These are phyloP conservation scores for Anadara kagoshimensis DNA, from an alignment of 1,140 invertebrate species.

Conservation along the genomic window DNA sequence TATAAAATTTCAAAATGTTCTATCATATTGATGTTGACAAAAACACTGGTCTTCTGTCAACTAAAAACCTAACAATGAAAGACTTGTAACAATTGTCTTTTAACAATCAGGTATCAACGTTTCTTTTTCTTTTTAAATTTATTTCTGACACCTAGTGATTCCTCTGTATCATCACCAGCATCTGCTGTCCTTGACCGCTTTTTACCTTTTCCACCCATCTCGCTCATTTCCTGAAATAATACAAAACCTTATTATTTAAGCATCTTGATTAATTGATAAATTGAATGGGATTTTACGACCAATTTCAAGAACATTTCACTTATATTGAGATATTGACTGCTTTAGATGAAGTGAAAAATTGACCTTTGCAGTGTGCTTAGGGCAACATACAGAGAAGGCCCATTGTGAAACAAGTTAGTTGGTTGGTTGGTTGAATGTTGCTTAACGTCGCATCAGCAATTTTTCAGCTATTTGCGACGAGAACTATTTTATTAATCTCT, in stretches of 20 bases:
- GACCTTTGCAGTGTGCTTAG: background rate
- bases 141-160: conserved; percentile 61
- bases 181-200: conserved; percentile 78
- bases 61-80: background rate
- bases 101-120: conserved; percentile 6
- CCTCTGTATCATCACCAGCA: conserved; percentile 80
- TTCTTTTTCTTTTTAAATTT: conserved; percentile 63
- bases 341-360: background rate
- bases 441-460: too few relatives aligned
- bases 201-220: conserved; percentile 83
- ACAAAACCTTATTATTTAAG: background rate
- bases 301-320: background rate
- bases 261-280: background rate
- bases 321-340: background rate
- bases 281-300: background rate
- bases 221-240: conserved; percentile 84
- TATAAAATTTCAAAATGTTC: background rate
- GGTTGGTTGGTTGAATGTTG: too few relatives aligned
- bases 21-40: background rate
- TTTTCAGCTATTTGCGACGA: too few relatives aligned
- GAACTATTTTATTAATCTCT: too few relatives aligned
- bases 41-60: background rate
- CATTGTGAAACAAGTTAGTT: background rate
- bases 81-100: background rate
- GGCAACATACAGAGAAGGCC: background rate